Conservation (phyloP, 2,888 invertebrate species). For the Lycia hirtaria region DNA sequence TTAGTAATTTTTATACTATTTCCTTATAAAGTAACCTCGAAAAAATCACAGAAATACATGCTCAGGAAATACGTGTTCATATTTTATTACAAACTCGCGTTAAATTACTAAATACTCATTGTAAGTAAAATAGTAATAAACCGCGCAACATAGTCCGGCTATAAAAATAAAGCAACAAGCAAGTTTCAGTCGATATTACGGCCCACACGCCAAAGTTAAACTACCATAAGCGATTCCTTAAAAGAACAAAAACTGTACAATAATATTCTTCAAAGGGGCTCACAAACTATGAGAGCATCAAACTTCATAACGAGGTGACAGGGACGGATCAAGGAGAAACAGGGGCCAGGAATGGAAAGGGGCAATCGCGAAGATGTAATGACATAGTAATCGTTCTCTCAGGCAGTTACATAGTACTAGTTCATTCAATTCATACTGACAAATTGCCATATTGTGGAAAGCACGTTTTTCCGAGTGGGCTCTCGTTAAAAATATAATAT, state of each 20-base stretch:
- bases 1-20: not conserved
- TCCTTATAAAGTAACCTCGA: not conserved
- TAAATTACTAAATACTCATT: not conserved
- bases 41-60: not conserved
- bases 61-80: slow-evolving; percentile 2
- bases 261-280: slow-evolving; percentile 68
- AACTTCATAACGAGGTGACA: slow-evolving; percentile 70
- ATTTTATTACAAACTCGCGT: not conserved
- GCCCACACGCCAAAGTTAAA: slow-evolving; percentile 42
- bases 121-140: slow-evolving; percentile 8
- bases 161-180: slow-evolving; percentile 21
- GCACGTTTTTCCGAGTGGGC: too few relatives aligned
- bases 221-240: slow-evolving; percentile 24
- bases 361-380: too few relatives aligned
- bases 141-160: not conserved
- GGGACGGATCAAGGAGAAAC: not conserved
- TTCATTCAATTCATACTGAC: too few relatives aligned
- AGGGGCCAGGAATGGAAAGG: too few relatives aligned
- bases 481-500: too few relatives aligned
- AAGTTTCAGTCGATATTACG: slow-evolving; percentile 16
- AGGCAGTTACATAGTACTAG: too few relatives aligned
- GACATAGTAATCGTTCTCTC: too few relatives aligned
- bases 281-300: slow-evolving; percentile 62
- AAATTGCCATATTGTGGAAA: too few relatives aligned
- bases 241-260: slow-evolving; percentile 57